These are phyloP conservation scores for Smittia aterrima DNA, from an alignment of 2,888 invertebrate species.

Conservation along the genomic window DNA sequence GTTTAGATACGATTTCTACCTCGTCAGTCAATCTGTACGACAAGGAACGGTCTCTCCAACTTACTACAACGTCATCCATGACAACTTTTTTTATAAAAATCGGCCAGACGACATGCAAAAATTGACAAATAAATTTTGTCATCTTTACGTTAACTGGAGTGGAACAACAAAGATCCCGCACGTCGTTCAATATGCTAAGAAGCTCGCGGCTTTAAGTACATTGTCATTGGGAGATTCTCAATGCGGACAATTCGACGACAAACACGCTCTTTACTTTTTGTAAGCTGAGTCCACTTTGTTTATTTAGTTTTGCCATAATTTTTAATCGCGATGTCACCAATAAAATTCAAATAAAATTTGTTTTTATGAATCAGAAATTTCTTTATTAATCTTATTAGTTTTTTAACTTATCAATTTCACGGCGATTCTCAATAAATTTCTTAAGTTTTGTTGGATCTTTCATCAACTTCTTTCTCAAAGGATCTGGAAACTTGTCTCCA, in stretches of 20 bases:
- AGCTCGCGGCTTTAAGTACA: constrained; percentile 82
- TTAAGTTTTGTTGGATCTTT: too few relatives aligned
- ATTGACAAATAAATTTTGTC: constrained; percentile 75
- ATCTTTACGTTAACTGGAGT: constrained; percentile 89
- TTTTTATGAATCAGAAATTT: too few relatives aligned
- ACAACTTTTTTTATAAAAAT: constrained; percentile 58
- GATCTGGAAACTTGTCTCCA: too few relatives aligned
- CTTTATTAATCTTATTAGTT: too few relatives aligned
- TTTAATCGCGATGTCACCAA: too few relatives aligned
- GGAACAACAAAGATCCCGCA: constrained; percentile 84
- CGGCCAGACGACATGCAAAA: constrained; percentile 68
- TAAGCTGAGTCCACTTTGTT: constrained; percentile 42
- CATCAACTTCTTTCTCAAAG: too few relatives aligned
- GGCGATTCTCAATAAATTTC: too few relatives aligned
- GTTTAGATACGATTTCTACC: constrained; percentile 70
- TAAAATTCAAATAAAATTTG: too few relatives aligned
- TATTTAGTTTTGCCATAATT: constrained; percentile 56
- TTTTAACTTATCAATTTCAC: too few relatives aligned
- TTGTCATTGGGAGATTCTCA: constrained; percentile 56
- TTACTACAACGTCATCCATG: constrained; percentile 75
- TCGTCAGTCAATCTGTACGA: constrained; percentile 75
- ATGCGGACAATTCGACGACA: background rate
- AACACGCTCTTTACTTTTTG: background rate
- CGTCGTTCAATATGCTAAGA: constrained; percentile 93
- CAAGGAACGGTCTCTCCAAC: constrained; percentile 86